phyloP scores from a whole-genome alignment of 2,888 invertebrate genomes.

The Cosmia trapezina region DNA sequence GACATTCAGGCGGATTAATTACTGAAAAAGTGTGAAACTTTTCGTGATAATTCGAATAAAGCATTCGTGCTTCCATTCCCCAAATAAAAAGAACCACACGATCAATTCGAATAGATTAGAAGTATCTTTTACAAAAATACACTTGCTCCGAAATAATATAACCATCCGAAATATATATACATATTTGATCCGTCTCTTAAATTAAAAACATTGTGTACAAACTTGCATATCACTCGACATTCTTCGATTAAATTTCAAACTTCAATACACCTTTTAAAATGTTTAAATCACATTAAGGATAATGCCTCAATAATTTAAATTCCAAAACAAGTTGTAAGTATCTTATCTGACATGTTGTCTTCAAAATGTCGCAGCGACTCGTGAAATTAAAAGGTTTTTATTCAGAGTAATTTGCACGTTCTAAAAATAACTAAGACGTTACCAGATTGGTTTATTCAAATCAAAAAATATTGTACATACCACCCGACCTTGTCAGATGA shows the following conservation, averaged over 20 bases:
- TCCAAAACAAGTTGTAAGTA: slow-evolving; percentile 44
- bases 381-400: slow-evolving; percentile 51
- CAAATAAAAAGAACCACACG: background rate
- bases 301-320: slow-evolving; percentile 29
- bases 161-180: too few species aligned
- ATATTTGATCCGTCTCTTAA: background rate
- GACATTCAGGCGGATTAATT: slow-evolving; percentile 49
- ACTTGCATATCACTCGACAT: background rate
- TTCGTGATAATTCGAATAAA: slow-evolving; percentile 26
- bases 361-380: slow-evolving; percentile 40
- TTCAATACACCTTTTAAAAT: slow-evolving; percentile 21
- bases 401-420: slow-evolving; percentile 40
- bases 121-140: too few species aligned
- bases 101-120: background rate
- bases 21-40: slow-evolving; percentile 24
- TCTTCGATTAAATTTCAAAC: slow-evolving; percentile 15
- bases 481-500: slow-evolving; percentile 70
- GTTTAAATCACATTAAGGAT: slow-evolving; percentile 37
- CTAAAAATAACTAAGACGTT: slow-evolving; percentile 31
- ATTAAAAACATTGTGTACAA: background rate
- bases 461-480: slow-evolving; percentile 38
- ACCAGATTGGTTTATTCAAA: slow-evolving; percentile 38
- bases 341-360: slow-evolving; percentile 48
- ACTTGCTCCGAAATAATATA: too few species aligned
- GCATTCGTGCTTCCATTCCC: slow-evolving; percentile 8